phyloP scores from a whole-genome alignment of 2,888 invertebrate genomes.

The Lamellibrachia satsuma region DNA sequence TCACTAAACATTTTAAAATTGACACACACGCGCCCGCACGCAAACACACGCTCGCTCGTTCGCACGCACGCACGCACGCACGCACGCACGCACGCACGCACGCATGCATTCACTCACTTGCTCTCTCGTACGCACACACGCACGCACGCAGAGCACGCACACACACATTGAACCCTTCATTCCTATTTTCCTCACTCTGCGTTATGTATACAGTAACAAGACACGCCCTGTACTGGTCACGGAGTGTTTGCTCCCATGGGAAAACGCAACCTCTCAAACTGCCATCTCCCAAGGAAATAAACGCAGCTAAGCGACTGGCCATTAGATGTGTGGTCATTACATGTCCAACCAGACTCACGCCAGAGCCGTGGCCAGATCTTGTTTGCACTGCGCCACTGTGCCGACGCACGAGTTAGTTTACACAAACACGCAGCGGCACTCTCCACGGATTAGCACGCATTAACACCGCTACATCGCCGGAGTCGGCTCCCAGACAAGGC shows the following conservation, averaged over 20 bases:
- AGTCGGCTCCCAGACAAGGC: neutral
- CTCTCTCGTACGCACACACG: neutral
- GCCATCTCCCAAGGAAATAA: constrained; percentile 5
- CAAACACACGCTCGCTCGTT: neutral
- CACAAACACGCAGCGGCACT: neutral
- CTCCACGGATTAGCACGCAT: neutral
- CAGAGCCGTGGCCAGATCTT: neutral
- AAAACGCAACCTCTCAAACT: neutral
- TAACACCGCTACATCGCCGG: neutral
- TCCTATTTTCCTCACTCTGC: neutral
- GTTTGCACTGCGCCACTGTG: neutral
- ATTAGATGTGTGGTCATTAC: neutral
- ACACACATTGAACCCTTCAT: neutral
- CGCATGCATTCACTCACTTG: neutral
- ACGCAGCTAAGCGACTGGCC: neutral
- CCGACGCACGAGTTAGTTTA: neutral
- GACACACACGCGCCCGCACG: neutral
- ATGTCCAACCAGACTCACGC: neutral
- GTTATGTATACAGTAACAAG: neutral
- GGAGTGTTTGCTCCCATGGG: constrained; percentile 3
- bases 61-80: neutral
- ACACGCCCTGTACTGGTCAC: neutral
- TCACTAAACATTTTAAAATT: neutral
- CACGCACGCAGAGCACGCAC: neutral
- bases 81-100: neutral